Conservation (phyloP, 2,113 vertebrate genomes). For the Phylloscopus trochiloides region DNA sequence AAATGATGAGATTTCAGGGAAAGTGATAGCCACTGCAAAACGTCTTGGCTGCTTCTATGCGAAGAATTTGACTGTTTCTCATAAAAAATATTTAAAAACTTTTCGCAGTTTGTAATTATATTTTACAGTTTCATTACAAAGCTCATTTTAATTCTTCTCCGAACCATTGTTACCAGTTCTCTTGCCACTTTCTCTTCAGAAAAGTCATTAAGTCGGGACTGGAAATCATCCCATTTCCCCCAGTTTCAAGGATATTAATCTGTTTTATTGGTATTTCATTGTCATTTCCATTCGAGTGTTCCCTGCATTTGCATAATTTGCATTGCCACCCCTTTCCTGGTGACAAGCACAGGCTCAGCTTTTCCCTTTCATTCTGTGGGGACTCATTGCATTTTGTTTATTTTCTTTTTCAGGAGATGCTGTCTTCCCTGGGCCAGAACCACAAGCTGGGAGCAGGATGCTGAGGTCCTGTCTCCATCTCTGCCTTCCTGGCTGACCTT, state of each 20-base stretch:
- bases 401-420: background rate
- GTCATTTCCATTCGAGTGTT: constrained; percentile 51
- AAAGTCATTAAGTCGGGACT: constrained; percentile 74
- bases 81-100: constrained; percentile 44
- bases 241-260: constrained; percentile 76
- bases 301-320: constrained; percentile 72
- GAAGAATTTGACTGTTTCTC: constrained; percentile 17
- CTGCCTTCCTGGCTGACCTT: background rate
- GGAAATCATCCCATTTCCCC: constrained; percentile 74
- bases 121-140: constrained; percentile 72
- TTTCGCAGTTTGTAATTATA: constrained; percentile 68
- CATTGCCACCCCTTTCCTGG: constrained; percentile 33
- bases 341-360: constrained; percentile 24
- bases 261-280: constrained; percentile 77
- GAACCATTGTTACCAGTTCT: constrained; percentile 42
- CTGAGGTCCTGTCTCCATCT: background rate
- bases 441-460: background rate
- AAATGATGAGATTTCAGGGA: constrained; percentile 45
- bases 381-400: background rate
- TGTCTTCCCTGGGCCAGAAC: background rate
- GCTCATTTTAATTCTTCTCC: constrained; percentile 71
- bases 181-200: constrained; percentile 55
- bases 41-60: background rate
- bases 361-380: background rate
- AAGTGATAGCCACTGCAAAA: constrained; percentile 31